A percentile compares a stretch with the other conserved stretches of the same genome.
These are phyloP conservation scores for Pseudomugil gertrudae DNA, from an alignment of 2,797 vertebrate species.

Conservation along the genomic window DNA sequence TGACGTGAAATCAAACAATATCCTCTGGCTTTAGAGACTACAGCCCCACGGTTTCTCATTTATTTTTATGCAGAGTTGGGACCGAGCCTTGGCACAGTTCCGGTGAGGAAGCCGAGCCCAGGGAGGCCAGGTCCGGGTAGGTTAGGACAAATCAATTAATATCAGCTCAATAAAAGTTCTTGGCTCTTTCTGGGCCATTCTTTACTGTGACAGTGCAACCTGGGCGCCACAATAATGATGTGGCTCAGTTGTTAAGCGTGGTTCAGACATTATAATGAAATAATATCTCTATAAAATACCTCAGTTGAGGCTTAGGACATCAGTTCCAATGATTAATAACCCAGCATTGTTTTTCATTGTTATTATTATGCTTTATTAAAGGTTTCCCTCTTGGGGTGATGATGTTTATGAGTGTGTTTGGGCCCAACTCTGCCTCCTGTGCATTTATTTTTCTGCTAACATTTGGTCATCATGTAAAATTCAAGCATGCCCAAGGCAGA, in stretches of 20 bases:
- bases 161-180: conserved; percentile 74
- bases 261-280: conserved; percentile 63
- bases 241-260: conserved; percentile 63
- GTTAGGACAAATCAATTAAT: conserved; percentile 81
- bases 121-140: conserved; percentile 67
- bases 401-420: conserved; percentile 63
- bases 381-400: conserved; percentile 50
- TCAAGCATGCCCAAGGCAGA: conserved; percentile 50
- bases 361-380: conserved; percentile 57
- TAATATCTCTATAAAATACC: conserved; percentile 68
- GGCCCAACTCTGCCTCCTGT: conserved; percentile 39
- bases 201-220: conserved; percentile 63
- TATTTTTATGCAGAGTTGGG: conserved; percentile 80
- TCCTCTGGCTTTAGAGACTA: conserved; percentile 74
- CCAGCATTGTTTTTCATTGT: conserved; percentile 62
- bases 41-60: conserved; percentile 80
- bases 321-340: conserved; percentile 55
- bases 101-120: conserved; percentile 65
- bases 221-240: conserved; percentile 58
- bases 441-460: conserved; percentile 48
- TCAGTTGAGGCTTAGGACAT: conserved; percentile 55
- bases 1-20: conserved; percentile 82
- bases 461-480: conserved; percentile 63
- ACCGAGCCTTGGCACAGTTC: conserved; percentile 67
- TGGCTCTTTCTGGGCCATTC: conserved; percentile 58